Evolutionary conservation across 2,113 vertebrate species (phyloP).

Genomic region (Cynopterus brachyotis): DNA sequence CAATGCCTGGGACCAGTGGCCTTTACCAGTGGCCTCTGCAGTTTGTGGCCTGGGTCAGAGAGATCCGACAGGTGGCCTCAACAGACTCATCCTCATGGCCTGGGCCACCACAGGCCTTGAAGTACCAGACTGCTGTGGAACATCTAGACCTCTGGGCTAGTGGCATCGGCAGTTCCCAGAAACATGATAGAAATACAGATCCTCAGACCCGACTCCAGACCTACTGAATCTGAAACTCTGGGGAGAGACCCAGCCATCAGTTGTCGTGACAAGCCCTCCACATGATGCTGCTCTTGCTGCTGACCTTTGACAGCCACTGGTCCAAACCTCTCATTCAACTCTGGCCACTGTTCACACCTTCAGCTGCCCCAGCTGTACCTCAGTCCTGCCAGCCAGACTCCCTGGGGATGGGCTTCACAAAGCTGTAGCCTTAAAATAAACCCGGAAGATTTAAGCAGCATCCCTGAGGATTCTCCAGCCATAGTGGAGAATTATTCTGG

Average conservation of each 20-base stretch:
- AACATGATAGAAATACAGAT: background rate
- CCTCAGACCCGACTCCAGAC: background rate
- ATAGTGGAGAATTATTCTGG: background rate
- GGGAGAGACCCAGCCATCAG: background rate
- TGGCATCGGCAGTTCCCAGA: background rate
- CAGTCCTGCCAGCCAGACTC: background rate
- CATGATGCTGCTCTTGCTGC: background rate
- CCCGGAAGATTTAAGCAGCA: background rate
- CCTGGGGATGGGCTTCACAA: background rate
- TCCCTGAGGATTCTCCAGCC: background rate
- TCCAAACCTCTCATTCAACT: too few species aligned
- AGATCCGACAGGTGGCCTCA: background rate
- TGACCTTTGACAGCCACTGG: rapidly evolving
- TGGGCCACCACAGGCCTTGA: background rate
- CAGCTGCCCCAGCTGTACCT: background rate
- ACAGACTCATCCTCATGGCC: background rate
- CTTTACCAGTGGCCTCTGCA: background rate
- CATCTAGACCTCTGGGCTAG: background rate
- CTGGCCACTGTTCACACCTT: background rate
- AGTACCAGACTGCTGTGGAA: background rate
- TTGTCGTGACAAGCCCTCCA: background rate
- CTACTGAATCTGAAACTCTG: background rate
- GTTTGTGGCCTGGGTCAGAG: background rate
- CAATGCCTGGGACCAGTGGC: background rate
- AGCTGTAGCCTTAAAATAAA: background rate